Evolutionary conservation across 2,113 vertebrate genomes (phyloP).

Genomic region (Nothoprocta perdicaria): DNA sequence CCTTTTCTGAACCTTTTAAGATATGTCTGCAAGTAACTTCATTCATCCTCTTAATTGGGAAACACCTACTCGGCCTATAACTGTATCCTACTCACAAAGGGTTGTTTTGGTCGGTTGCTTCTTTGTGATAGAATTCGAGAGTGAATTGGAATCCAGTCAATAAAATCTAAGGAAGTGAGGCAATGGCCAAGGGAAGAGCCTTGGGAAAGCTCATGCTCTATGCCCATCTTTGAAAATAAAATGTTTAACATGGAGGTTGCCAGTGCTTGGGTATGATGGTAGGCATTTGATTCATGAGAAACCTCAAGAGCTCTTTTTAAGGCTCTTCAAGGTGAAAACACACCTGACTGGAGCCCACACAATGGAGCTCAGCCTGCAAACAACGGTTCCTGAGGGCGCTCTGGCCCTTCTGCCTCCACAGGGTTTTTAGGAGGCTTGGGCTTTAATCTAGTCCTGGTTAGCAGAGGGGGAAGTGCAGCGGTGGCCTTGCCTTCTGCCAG

Average conservation of each 20-base stretch:
- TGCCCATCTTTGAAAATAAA: neutral
- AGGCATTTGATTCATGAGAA: neutral
- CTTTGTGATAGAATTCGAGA: neutral
- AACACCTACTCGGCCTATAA: neutral
- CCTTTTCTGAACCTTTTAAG: neutral
- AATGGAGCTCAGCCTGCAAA: neutral
- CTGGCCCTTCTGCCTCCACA: no score
- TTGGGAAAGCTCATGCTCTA: fast-evolving
- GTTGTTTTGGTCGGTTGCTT: neutral
- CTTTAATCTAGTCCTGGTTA: neutral
- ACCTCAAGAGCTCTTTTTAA: neutral
- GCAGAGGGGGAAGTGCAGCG: neutral
- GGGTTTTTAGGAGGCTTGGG: neutral
- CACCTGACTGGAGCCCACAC: no score
- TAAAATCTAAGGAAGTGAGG: neutral
- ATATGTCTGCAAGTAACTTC: neutral
- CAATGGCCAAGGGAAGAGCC: neutral
- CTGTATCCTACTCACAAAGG: neutral
- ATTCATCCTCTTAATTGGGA: neutral
- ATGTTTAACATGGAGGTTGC: fast-evolving
- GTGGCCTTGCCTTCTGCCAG: neutral
- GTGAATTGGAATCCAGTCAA: neutral
- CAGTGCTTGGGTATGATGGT: neutral
- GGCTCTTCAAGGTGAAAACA: neutral
- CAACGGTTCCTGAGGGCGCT: no score